Evolutionary conservation across 1,140 invertebrate species (phyloP).

Genomic region (Drosophila takahashii): DNA sequence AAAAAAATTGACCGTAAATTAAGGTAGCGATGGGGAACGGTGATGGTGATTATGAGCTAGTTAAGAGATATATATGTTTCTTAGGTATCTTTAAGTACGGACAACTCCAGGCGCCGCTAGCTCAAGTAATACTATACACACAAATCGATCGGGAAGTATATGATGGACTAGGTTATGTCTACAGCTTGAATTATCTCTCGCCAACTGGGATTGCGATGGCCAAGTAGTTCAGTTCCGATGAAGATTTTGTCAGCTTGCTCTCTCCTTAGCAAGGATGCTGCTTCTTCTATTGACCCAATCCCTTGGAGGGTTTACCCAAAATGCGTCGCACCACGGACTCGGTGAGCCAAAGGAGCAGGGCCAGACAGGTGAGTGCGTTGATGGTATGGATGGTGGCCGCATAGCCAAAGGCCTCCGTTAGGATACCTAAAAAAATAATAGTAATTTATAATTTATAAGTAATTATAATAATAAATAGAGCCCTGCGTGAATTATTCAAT

Average conservation of each 20-base stretch:
- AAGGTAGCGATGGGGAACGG: not conserved
- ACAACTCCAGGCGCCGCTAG: not conserved
- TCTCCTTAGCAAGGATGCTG: not conserved
- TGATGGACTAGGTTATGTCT: conserved; percentile 17
- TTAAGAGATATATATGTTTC: conserved; percentile 20
- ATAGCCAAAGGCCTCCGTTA: conserved; percentile 66
- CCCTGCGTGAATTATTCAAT: too few species aligned
- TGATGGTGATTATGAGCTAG: conserved; percentile 14
- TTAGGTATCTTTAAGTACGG: conserved; percentile 38
- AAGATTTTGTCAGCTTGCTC: not conserved
- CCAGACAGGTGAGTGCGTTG: conserved; percentile 57
- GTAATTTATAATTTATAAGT: too few species aligned
- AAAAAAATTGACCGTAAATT: conserved; percentile 9
- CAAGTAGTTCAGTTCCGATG: conserved; percentile 29
- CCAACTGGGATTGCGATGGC: conserved; percentile 9
- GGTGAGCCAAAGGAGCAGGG: conserved; percentile 62
- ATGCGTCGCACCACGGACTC: conserved; percentile 59
- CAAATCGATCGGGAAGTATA: not conserved
- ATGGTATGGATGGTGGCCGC: conserved; percentile 69
- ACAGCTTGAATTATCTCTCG: conserved; percentile 3
- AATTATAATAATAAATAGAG: too few species aligned
- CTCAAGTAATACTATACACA: conserved; percentile 37
- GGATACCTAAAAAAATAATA: conserved; percentile 41
- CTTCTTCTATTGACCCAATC: conserved; percentile 49
- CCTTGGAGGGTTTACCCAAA: conserved; percentile 43